Evolutionary conservation across 1,140 invertebrate species (phyloP).

Genomic region (Drosophila cardini): DNA sequence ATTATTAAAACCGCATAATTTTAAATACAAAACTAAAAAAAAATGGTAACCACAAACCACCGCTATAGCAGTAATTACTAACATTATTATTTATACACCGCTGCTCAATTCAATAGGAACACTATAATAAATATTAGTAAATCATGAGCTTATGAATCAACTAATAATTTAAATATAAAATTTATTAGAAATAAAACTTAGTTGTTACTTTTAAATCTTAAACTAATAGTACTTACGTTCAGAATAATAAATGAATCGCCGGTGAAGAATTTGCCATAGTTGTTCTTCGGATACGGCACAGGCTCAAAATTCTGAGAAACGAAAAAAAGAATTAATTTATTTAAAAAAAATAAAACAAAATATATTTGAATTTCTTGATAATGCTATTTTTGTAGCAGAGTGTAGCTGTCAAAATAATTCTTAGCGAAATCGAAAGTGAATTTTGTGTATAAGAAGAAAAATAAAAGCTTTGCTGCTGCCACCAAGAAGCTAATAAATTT

Average conservation of each 20-base stretch:
- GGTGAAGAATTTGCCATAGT: slow-evolving; percentile 94
- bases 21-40: too few relatives aligned
- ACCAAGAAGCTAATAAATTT: slow-evolving; percentile 62
- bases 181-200: too few relatives aligned
- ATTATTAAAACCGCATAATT: too few relatives aligned
- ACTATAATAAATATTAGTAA: too few relatives aligned
- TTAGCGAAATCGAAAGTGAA: slow-evolving; percentile 12
- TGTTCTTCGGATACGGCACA: slow-evolving; percentile 89
- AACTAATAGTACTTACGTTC: slow-evolving; percentile 88
- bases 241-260: slow-evolving; percentile 96
- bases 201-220: not conserved
- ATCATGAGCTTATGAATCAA: too few relatives aligned
- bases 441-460: slow-evolving; percentile 22
- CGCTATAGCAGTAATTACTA: too few relatives aligned
- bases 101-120: too few relatives aligned
- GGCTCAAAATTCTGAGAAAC: slow-evolving; percentile 92
- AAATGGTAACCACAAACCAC: too few relatives aligned
- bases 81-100: too few relatives aligned
- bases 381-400: slow-evolving; percentile 28
- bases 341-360: slow-evolving; percentile 27
- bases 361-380: slow-evolving; percentile 13
- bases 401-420: slow-evolving; percentile 31
- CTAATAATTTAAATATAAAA: too few relatives aligned
- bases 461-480: slow-evolving; percentile 21
- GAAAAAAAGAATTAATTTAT: slow-evolving; percentile 68